phyloP scores from a whole-genome alignment of 2,888 invertebrate species.

The Euspilapteryx auroguttella region DNA sequence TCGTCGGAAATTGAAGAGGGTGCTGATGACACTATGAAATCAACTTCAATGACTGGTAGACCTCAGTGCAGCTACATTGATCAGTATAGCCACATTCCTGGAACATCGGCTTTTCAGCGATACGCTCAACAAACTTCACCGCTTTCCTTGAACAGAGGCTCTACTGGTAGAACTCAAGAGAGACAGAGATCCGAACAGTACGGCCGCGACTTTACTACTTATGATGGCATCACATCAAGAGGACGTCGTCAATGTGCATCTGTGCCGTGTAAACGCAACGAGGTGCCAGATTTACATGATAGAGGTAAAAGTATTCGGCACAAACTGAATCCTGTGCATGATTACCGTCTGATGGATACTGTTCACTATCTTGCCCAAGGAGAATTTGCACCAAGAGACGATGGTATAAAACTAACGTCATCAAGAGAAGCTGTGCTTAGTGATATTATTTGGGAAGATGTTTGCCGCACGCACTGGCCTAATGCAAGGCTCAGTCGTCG shows the following conservation, averaged over 20 bases:
- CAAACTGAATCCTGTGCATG: slow-evolving; percentile 45
- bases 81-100: slow-evolving; percentile 46
- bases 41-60: slow-evolving; percentile 16
- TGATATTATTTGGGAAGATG: slow-evolving; percentile 53
- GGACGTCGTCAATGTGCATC: slow-evolving; percentile 42
- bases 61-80: slow-evolving; percentile 45
- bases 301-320: slow-evolving; percentile 46
- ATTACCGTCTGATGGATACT: slow-evolving; percentile 50
- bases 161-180: slow-evolving; percentile 40
- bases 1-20: slow-evolving; percentile 42
- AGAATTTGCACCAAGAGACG: slow-evolving; percentile 50
- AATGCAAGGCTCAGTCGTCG: slow-evolving; percentile 37
- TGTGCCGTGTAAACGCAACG: slow-evolving; percentile 39
- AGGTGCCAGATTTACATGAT: slow-evolving; percentile 36
- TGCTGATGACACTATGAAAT: slow-evolving; percentile 18
- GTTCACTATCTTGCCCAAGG: slow-evolving; percentile 53
- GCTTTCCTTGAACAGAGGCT: slow-evolving; percentile 33
- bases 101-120: slow-evolving; percentile 46
- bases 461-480: slow-evolving; percentile 52
- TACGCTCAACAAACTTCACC: slow-evolving; percentile 31
- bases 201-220: slow-evolving; percentile 43
- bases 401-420: slow-evolving; percentile 47
- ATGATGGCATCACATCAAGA: slow-evolving; percentile 45
- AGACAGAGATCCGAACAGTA: slow-evolving; percentile 51
- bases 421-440: slow-evolving; percentile 50